Percentiles rank a stretch among this genome's conserved stretches.
phyloP scores from a whole-genome alignment of 1,140 invertebrate genomes.

The Condylostylus longicornis region DNA sequence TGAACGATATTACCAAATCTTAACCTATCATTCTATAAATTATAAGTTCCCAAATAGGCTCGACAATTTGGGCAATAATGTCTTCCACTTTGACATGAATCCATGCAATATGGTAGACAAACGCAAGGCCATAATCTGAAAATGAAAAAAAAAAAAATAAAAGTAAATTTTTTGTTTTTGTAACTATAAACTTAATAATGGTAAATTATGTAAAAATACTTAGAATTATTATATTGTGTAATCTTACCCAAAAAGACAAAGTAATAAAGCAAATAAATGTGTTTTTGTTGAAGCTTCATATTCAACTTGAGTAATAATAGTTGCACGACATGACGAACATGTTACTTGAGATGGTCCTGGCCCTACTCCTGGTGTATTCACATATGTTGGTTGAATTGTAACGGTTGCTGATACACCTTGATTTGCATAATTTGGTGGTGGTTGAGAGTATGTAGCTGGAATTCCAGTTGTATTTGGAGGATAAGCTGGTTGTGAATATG shows the following conservation, averaged over 20 bases:
- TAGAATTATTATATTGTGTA: neutral
- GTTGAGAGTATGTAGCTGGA: conserved; percentile 14
- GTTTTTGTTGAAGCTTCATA: neutral
- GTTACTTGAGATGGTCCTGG: neutral
- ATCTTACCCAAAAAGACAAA: conserved; percentile 1
- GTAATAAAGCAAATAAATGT: neutral
- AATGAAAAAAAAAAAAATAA: conserved; percentile 11
- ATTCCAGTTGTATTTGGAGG: conserved; percentile 29
- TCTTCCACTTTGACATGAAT: conserved; percentile 43
- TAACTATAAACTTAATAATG: too few species aligned
- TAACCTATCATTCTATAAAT: too few species aligned
- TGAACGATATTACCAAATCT: too few species aligned
- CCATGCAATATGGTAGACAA: conserved; percentile 48
- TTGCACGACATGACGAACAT: conserved; percentile 1
- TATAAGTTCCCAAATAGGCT: conserved; percentile 41
- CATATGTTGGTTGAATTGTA: conserved; percentile 2
- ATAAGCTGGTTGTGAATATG: conserved; percentile 29
- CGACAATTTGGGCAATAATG: conserved; percentile 53
- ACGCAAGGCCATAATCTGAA: conserved; percentile 45
- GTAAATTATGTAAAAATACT: neutral
- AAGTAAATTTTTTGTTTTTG: neutral
- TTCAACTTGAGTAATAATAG: neutral
- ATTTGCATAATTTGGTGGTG: conserved; percentile 12
- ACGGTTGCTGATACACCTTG: conserved; percentile 15
- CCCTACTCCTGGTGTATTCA: neutral